Evolutionary conservation across 2,888 invertebrate species (phyloP).

Genomic region (Torymus aiolomorphi): DNA sequence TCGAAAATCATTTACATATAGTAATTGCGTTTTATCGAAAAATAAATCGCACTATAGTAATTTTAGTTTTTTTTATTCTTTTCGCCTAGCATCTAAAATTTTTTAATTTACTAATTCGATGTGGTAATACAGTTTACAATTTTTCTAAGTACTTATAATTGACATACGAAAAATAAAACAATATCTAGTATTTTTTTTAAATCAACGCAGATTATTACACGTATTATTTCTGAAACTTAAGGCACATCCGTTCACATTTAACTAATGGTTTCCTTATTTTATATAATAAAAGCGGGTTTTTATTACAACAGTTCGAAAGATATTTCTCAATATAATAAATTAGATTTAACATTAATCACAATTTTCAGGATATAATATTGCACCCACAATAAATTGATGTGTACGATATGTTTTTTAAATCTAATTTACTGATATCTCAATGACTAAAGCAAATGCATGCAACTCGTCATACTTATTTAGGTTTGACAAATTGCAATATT

Average conservation of each 20-base stretch:
- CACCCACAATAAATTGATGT: conserved; percentile 31
- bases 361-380: conserved; percentile 44
- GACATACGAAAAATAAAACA: conserved; percentile 21
- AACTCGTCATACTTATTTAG: conserved; percentile 29
- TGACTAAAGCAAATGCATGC: conserved; percentile 42
- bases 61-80: not conserved
- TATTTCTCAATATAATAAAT: conserved; percentile 42
- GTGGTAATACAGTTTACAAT: conserved; percentile 8
- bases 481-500: conserved; percentile 20
- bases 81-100: not conserved
- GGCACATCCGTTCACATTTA: conserved; percentile 29
- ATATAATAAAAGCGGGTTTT: not conserved
- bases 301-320: not conserved
- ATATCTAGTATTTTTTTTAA: conserved; percentile 16
- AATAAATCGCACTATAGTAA: conserved; percentile 29
- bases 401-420: conserved; percentile 31
- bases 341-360: conserved; percentile 35
- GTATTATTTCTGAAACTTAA: conserved; percentile 39
- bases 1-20: not conserved
- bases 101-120: conserved; percentile 19
- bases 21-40: conserved; percentile 19
- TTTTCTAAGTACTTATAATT: conserved; percentile 13
- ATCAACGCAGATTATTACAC: conserved; percentile 5
- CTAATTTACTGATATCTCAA: conserved; percentile 20
- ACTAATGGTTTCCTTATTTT: conserved; percentile 1